Base-by-base conservation (phyloP, 2,797 vertebrate species). In the Aratinga solstitialis region DNA sequence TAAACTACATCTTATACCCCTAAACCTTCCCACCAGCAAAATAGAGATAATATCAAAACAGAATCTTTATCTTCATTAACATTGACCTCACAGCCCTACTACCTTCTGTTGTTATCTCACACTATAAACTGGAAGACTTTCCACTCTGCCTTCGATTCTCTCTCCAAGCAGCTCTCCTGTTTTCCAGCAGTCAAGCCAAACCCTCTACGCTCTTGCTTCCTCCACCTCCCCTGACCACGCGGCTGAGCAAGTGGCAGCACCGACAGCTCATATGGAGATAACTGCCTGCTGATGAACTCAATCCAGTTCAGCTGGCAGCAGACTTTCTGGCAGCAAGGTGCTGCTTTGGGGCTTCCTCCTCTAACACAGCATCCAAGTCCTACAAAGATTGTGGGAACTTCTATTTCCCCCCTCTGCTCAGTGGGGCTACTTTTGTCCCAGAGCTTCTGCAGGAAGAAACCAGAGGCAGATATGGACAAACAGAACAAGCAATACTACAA, bases 61-160 rank as follows among this genome's bases (percentile, higher is more conserved):
- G 9, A 58, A 32, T 14, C 8, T 11, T 74, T 63, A 61, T 18
- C 53, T 83, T 23, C n/a, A 40, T 24, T 48, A 65, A 20, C 18
- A 26, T 8, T 5, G 19, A 36, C 3, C 3, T 6, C 22, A n/a
- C 20, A 58, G 13, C 29, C 5, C 11, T 59, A 18, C 9, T 9
- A 16, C 3, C 4, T 6, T 53, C 11, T 21, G 58, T 53, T 29
- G 9, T 11, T 40, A 7, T 32, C 26, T 87, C 22, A 16, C 18
- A 9, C 24, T 20, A 73, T 2, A 38, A 69, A 89, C 48, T 1
- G 1, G 8, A 58, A 66, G 7, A 5, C 5, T 27, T 58, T 4
- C 16, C 3, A 2, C 11, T 21, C 30, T 5, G 1, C 15, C 30
- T 34, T 22, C 1, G 0, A 2, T 3, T 7, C n/a, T 32, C 1